Evolutionary conservation across 2,113 vertebrate species (phyloP).

Genomic region (Alligator sinensis): DNA sequence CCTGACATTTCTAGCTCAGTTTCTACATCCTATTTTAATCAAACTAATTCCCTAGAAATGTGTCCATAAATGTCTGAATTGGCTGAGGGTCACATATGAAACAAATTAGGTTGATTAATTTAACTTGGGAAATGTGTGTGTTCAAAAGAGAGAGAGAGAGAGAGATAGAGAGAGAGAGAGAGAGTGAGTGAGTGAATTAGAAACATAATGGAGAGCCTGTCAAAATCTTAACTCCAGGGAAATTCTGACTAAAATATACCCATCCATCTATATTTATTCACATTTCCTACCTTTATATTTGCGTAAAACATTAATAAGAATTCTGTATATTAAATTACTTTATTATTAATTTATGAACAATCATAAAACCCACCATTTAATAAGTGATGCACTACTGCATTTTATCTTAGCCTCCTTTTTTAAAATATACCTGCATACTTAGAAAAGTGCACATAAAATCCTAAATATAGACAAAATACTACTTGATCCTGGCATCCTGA

Average conservation of each 20-base stretch:
- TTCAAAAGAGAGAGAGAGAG: neutral
- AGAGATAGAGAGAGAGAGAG: neutral
- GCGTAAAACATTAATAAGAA: fast-evolving
- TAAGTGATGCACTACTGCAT: neutral
- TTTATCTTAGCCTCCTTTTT: neutral
- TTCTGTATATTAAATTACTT: neutral
- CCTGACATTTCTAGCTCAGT: neutral
- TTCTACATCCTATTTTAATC: neutral
- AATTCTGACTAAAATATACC: neutral
- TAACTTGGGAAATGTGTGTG: neutral
- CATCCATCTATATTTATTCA: neutral
- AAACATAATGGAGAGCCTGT: neutral
- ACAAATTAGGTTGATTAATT: fast-evolving
- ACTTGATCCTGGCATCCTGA: slow-evolving; percentile 12
- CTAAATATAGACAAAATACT: neutral
- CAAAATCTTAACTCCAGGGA: neutral
- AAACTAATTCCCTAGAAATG: neutral
- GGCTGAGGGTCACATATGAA: neutral
- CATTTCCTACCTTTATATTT: neutral
- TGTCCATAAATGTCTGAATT: neutral
- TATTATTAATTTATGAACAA: slow-evolving; percentile 16
- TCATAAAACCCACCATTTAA: neutral
- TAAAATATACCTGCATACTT: neutral
- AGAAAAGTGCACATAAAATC: slow-evolving; percentile 35
- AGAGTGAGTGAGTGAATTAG: neutral